Base-by-base conservation (phyloP, 2,888 invertebrate genomes). In the Esperia sulphurella region DNA sequence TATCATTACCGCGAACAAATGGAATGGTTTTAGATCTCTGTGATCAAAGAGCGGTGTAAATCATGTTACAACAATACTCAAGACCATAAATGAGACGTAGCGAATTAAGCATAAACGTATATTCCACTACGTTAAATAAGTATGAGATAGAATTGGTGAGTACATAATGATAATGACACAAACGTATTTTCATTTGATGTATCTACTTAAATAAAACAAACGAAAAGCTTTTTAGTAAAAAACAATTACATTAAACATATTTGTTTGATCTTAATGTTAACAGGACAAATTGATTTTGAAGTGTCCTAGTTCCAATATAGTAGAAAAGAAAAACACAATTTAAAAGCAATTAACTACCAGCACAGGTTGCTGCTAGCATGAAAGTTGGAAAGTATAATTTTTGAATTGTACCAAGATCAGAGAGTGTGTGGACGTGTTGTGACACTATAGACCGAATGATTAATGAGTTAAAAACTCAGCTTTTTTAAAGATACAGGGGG, bases 1-100 rank as follows among this genome's bases (percentile, higher is more conserved):
- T 86, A 80, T 67, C 73, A 80, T 83, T 81, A 79, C 70, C 67
- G 76, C 75, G 78, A 80, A 80, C 81, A 79, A 83, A 82, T 80
- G 78, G 77, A 77, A 79, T 77, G 77, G 71, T 59, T 61, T 65
- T 66, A 66, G 71, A 64, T 66, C 68, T 67, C 75, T 69, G 71
- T 77, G 86, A 85, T 86, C 86, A 82, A 74, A 75, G 75, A 61
- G 61, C 64, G 58, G 65, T 58, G 70, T 84, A 82, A 78, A 83
- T 84, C 76, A 78, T 63, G 51, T 50, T 58, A 59, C 62, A 71
- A 70, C 72, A 69, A 65, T 68, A 63, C 62, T 57, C 50, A 46
- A 53, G 57, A 59, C 61, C 63, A 60, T 55, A 63, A 63, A 65
- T 66, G 70, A 69, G 67, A 71, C 69, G 65, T 63, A 62, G 61